Base-by-base conservation (phyloP, 2,888 invertebrate species). In the Platerodrilus igneus region DNA sequence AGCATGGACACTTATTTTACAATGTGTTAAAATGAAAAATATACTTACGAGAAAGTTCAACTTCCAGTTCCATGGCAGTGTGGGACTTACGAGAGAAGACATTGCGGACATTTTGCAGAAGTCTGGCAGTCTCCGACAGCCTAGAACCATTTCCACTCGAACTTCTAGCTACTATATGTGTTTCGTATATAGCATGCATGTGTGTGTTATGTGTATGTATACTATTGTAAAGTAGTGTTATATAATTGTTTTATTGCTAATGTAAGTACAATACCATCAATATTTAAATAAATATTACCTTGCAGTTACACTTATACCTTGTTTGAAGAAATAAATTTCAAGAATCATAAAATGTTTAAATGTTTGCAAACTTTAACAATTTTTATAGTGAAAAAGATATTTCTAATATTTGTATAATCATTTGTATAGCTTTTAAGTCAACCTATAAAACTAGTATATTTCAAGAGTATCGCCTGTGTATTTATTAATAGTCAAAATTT, bases 41-140 rank as follows among this genome's bases (percentile, higher is more conserved):
- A 35, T 79, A 90, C 90, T 92, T 83, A 92, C 92, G 92, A 67
- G 89, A 86, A 69, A 93, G 75, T 73, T 93, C 92, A 68, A 93
- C 81, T 71, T 92, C 92, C 73, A 82, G 77, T 73, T 81, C 80
- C 70, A 81, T 82, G 71, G 87, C 78, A 61, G 86, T 76, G 71
- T 81, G 75, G 69, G 86, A 80, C 67, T 88, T 83, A 58, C 75
- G 73, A 65, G 78, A 76, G 79, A 94, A 93, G 69, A 92, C 91
- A 76, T 85, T 90, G 75, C 89, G 86, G 58, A 92, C 90, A 75
- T 89, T 91, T 76, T 88, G 86, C 74, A 96, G 83, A 68, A 96
- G 81, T 62, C 94, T 83, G 70, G 94, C 93, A 66, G 93, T 94
- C 83, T 96, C 95, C 74, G 92, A 91, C 74, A 93, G 84, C 83